These are phyloP conservation scores for Odontamblyopus rebecca DNA, from an alignment of 2,797 vertebrate genomes.

Conservation along the genomic window DNA sequence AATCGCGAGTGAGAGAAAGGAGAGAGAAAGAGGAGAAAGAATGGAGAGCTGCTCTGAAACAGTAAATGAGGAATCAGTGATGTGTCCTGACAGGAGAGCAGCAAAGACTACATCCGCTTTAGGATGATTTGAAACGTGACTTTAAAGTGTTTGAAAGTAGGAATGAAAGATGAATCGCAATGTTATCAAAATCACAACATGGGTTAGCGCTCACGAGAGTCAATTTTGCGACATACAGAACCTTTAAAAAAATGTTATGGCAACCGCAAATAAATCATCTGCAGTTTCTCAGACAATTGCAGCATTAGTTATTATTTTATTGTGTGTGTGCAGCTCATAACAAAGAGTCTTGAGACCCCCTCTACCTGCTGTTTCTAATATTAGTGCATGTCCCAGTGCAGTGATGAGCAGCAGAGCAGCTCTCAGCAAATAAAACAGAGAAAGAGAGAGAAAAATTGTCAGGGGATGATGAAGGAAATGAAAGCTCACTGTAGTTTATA, in stretches of 20 bases:
- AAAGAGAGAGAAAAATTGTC: neutral
- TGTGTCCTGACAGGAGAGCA: neutral
- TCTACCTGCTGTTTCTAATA: slow-evolving; percentile 23
- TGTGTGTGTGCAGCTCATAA: slow-evolving; percentile 24
- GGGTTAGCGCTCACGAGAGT: no score
- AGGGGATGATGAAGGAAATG: neutral
- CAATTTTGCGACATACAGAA: no score
- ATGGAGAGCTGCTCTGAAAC: neutral
- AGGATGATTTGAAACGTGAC: neutral
- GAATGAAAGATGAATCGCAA: no score
- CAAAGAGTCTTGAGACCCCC: slow-evolving; percentile 52
- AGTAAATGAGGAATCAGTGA: neutral
- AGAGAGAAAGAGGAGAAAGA: neutral
- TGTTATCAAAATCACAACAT: no score
- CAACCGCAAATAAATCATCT: no score
- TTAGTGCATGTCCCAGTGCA: slow-evolving; percentile 13
- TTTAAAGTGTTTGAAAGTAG: neutral
- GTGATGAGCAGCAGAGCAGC: neutral
- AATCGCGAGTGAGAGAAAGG: slow-evolving; percentile 8
- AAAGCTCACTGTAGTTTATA: slow-evolving; percentile 14
- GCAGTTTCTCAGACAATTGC: neutral
- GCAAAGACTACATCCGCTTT: neutral
- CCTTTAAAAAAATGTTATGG: no score
- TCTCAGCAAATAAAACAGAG: slow-evolving; percentile 5
- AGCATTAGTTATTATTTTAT: neutral